Conservation (phyloP, 2,797 vertebrate species). For the Phrynocephalus guinanensis region DNA sequence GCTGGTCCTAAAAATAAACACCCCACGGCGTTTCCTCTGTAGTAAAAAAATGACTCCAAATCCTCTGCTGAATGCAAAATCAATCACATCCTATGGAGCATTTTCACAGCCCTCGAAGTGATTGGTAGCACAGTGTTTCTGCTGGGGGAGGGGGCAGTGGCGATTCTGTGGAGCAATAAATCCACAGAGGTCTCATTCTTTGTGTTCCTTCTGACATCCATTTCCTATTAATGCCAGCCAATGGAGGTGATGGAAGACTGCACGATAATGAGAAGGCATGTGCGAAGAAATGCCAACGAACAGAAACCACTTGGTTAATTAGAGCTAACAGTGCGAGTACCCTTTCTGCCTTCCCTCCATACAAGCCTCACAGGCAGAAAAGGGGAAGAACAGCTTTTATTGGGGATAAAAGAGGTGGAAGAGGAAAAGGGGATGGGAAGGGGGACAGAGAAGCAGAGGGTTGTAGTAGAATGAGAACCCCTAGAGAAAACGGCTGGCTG, state of each 20-base stretch:
- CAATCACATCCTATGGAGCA: conserved; percentile 37
- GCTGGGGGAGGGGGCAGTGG: too few species aligned
- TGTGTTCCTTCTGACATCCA: neutral
- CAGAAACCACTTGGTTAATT: conserved; percentile 26
- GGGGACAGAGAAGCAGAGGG: too few species aligned
- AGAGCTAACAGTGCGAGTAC: neutral
- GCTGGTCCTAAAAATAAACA: conserved; percentile 71
- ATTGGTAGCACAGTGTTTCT: conserved; percentile 12
- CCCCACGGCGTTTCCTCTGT: conserved; percentile 47
- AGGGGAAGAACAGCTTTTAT: too few species aligned
- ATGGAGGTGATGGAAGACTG: conserved; percentile 5
- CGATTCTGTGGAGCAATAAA: conserved; percentile 1
- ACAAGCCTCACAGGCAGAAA: too few species aligned
- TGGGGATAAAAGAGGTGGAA: too few species aligned
- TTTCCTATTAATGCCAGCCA: neutral
- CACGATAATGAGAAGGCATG: neutral
- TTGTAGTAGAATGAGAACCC: too few species aligned
- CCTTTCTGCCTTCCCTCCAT: too few species aligned
- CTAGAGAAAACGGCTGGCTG: too few species aligned
- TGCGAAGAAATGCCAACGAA: conserved; percentile 27
- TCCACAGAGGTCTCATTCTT: fast-evolving
- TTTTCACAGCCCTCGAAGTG: conserved; percentile 19
- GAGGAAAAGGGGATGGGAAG: too few species aligned
- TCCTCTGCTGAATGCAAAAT: conserved; percentile 33
- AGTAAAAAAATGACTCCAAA: conserved; percentile 54